Evolutionary conservation across 2,113 vertebrate species (phyloP), one percentile per base, ranked within the genome.

Genomic region (Pardalotus punctatus): DNA sequence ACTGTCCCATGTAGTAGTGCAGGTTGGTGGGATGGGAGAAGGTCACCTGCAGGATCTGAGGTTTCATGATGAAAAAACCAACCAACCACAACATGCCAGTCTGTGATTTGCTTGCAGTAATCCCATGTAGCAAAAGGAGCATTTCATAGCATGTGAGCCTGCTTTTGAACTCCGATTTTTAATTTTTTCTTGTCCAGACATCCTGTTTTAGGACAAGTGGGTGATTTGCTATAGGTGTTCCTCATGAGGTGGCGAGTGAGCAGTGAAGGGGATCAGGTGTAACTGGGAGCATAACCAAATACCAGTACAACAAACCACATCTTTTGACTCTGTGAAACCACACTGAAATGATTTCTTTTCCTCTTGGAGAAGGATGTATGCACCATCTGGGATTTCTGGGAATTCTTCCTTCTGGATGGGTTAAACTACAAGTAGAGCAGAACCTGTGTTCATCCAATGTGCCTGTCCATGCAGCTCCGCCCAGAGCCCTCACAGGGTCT

Each of bases 41-140:
- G 5, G 35, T 86, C 33, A 53, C 33, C 18, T 80, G 27, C 28
- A 69, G 64, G 57, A 48, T 33, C 19, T 61, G 62, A 82, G 14
- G 25, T 29, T 80, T 82, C 12, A 6, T 0, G 0, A 25, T 31
- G 62, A 56, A 31, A 14, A 90, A 88, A 74, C 16, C 11, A 29
- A 9, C 20, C 33, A 27, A 85, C 16, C 60, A 43, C 1, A 2
- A 2, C 5, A 2, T 4, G 4, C 0, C 4, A 9, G 22, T 13
- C n/a, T 71, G 29, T 1, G 2, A 42, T 48, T 79, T 82, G 25
- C 43, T 69, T 86, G 53, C 16, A 40, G 0, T 58, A 28, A n/a
- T 36, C 13, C 29, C 45, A 29, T 6, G 23, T 27, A 56, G 56
- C 16, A 80, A 67, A 56, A 79, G 11, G 9, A 14, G 13, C 12